These are phyloP conservation scores for Rotaria socialis DNA, from an alignment of 2,888 invertebrate species.

Conservation along the genomic window DNA sequence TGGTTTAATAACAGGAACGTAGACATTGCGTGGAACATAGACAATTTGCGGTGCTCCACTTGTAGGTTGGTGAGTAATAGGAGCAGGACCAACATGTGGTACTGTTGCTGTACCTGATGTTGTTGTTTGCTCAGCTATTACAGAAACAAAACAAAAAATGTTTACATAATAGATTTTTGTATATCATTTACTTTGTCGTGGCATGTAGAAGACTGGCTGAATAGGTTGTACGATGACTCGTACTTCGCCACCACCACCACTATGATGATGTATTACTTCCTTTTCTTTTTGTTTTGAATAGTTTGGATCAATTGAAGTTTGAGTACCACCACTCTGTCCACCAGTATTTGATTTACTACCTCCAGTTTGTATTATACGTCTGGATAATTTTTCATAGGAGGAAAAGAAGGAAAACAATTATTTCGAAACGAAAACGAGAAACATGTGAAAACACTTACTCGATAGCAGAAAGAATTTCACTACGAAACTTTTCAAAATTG, in stretches of 20 bases:
- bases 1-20: conserved; percentile 46
- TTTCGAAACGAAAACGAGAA: background rate
- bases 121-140: background rate
- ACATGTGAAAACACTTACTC: background rate
- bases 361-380: background rate
- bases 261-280: too few relatives aligned
- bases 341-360: background rate
- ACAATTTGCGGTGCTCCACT: conserved; percentile 40
- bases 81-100: background rate
- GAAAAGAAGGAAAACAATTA: background rate
- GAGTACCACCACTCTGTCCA: conserved; percentile 5
- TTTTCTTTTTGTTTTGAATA: too few relatives aligned
- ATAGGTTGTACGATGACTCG: conserved; percentile 26
- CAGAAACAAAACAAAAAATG: background rate
- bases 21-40: conserved; percentile 46
- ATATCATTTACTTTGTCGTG: background rate
- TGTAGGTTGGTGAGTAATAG: background rate
- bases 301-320: background rate
- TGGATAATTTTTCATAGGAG: background rate
- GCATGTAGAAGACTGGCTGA: conserved; percentile 29
- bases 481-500: background rate
- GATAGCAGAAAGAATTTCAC: background rate
- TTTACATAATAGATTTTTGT: background rate
- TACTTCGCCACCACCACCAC: background rate
- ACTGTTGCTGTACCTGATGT: background rate